Percentiles rank a stretch among this genome's conserved stretches.
phyloP scores from a whole-genome alignment of 2,113 vertebrate genomes.

The Sebastes fasciatus region DNA sequence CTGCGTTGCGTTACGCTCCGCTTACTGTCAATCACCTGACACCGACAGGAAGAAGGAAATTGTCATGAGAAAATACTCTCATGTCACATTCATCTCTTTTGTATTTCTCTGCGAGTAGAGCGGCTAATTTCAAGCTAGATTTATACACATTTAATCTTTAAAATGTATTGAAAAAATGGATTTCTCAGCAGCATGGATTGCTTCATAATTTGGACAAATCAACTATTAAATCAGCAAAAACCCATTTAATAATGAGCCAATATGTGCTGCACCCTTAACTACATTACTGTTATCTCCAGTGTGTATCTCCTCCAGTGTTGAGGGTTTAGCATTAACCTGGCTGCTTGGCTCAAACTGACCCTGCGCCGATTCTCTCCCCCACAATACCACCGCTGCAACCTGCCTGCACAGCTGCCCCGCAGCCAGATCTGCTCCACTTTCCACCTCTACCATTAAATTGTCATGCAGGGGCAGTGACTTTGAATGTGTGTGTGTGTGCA shows the following conservation, averaged over 20 bases:
- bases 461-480: slow-evolving; percentile 48
- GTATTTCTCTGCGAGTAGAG: neutral
- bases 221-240: slow-evolving; percentile 57
- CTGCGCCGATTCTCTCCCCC: slow-evolving; percentile 41
- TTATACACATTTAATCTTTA: slow-evolving; percentile 21
- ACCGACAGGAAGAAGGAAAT: slow-evolving; percentile 9
- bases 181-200: slow-evolving; percentile 22
- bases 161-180: slow-evolving; percentile 19
- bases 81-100: slow-evolving; percentile 13
- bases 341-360: slow-evolving; percentile 60
- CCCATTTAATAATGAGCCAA: slow-evolving; percentile 60
- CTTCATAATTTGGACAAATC: slow-evolving; percentile 48
- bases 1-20: neutral
- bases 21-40: slow-evolving; percentile 50
- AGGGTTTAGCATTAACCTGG: slow-evolving; percentile 62
- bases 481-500: slow-evolving; percentile 35
- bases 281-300: slow-evolving; percentile 36
- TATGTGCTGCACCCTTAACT: slow-evolving; percentile 29
- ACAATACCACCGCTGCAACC: slow-evolving; percentile 47
- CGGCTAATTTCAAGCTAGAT: slow-evolving; percentile 38
- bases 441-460: slow-evolving; percentile 66
- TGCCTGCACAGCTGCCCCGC: slow-evolving; percentile 67
- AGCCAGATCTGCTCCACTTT: slow-evolving; percentile 81
- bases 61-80: neutral
- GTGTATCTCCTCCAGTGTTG: slow-evolving; percentile 19